Evolutionary conservation across 1,140 invertebrate species (phyloP).

Genomic region (Sycophaga agraensis): DNA sequence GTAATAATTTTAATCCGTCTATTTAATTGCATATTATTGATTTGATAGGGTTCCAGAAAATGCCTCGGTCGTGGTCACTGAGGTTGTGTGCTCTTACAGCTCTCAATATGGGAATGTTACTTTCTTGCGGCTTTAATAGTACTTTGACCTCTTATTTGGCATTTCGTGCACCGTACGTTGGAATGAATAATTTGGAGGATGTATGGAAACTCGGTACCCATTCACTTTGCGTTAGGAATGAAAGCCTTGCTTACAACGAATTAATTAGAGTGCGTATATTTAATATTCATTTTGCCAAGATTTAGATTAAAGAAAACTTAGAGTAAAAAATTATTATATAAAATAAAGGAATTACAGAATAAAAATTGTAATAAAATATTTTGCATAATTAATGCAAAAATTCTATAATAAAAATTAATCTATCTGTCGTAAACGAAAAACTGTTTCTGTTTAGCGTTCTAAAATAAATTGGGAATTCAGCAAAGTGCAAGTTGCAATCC

Average conservation of each 20-base stretch:
- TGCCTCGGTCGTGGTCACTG: constrained; percentile 36
- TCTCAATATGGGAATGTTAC: constrained; percentile 38
- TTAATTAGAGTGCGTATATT: neutral
- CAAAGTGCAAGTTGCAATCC: too few species aligned
- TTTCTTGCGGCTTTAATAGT: constrained; percentile 39
- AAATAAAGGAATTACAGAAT: too few species aligned
- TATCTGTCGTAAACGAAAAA: too few species aligned
- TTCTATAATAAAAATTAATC: neutral
- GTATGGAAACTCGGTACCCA: constrained; percentile 32
- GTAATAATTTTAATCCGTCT: neutral
- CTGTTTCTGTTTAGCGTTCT: too few species aligned
- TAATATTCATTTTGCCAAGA: neutral
- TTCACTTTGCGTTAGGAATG: constrained; percentile 38
- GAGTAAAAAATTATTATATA: neutral
- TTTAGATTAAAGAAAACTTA: neutral
- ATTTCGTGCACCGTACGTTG: constrained; percentile 30
- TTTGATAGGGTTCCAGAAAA: constrained; percentile 34
- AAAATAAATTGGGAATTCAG: too few species aligned
- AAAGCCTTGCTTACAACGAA: constrained; percentile 33
- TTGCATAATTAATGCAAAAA: too few species aligned
- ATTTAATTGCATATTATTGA: neutral
- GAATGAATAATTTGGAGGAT: constrained; percentile 34
- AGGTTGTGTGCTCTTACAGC: constrained; percentile 34
- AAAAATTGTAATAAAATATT: too few species aligned
- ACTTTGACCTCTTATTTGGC: constrained; percentile 39